Conservation (phyloP, 2,888 invertebrate species). For the Pseudeuparius sepicola region DNA sequence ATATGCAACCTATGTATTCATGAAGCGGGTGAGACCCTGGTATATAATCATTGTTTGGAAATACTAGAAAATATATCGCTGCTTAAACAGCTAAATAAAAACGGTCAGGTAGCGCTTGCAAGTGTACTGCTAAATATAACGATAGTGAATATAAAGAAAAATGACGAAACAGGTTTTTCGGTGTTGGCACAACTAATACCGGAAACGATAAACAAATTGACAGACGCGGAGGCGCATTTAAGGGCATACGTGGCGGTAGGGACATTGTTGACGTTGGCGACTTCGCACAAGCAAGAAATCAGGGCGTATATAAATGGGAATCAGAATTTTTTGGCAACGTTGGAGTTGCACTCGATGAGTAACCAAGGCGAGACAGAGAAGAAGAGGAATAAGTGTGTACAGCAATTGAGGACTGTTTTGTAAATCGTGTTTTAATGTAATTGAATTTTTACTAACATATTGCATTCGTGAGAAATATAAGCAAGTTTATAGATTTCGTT, state of each 20-base stretch:
- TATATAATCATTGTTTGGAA: conserved; percentile 47
- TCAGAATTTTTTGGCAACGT: conserved; percentile 29
- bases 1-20: conserved; percentile 75
- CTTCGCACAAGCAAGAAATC: conserved; percentile 36
- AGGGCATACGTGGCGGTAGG: conserved; percentile 69
- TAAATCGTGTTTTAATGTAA: no score
- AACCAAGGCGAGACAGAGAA: conserved; percentile 40
- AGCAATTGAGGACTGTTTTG: conserved; percentile 29
- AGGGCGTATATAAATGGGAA: conserved; percentile 37
- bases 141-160: conserved; percentile 49
- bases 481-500: no score
- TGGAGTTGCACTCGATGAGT: conserved; percentile 38
- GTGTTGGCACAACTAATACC: conserved; percentile 46
- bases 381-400: conserved; percentile 38
- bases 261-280: conserved; percentile 48
- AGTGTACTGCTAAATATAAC: conserved; percentile 65
- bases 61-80: conserved; percentile 46
- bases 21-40: conserved; percentile 52
- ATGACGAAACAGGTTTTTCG: conserved; percentile 42
- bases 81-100: conserved; percentile 47
- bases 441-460: no score
- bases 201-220: conserved; percentile 45
- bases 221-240: conserved; percentile 65
- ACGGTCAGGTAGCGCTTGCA: conserved; percentile 60
- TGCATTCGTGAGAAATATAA: no score